Conservation (phyloP, 2,797 vertebrate genomes). For the Sciurus vulgaris region DNA sequence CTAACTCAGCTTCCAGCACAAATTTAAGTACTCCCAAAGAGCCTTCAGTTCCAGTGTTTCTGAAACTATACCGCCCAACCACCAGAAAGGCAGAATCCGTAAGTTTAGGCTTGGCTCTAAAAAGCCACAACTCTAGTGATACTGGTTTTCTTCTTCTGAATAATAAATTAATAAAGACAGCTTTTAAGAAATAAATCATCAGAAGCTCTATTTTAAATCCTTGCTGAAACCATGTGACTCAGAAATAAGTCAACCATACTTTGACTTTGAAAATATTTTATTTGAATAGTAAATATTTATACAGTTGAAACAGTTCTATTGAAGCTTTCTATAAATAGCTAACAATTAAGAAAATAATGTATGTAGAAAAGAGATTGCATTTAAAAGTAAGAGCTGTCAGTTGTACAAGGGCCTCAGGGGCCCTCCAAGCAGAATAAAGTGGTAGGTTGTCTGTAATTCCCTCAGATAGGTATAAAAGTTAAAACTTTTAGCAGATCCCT, state of each 20-base stretch:
- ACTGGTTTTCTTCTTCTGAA: not conserved
- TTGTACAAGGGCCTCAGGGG: conserved; percentile 90
- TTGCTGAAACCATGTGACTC: not conserved
- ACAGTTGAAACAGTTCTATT: conserved; percentile 98
- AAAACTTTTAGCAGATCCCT: conserved; percentile 89
- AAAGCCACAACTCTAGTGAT: not conserved
- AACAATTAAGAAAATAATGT: conserved; percentile 99
- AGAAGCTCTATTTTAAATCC: conserved; percentile 20
- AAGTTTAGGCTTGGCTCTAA: not conserved
- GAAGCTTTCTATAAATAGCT: conserved; percentile 99
- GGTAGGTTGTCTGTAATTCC: conserved; percentile 91
- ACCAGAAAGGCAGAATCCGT: not conserved
- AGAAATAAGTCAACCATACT: conserved; percentile 67
- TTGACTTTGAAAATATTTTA: conserved; percentile 99
- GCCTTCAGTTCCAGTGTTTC: not conserved
- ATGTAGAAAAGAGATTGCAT: conserved; percentile 99
- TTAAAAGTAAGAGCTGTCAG: conserved; percentile 97
- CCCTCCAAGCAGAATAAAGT: conserved; percentile 89
- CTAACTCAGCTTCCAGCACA: not conserved
- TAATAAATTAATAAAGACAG: not conserved
- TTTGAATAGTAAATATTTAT: conserved; percentile 97
- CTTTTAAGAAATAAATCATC: not conserved
- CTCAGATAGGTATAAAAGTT: conserved; percentile 94
- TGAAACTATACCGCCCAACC: not conserved
- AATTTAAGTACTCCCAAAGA: not conserved